Evolutionary conservation across 2,888 invertebrate genomes (phyloP).

Genomic region (Anoplius nigerrimus): DNA sequence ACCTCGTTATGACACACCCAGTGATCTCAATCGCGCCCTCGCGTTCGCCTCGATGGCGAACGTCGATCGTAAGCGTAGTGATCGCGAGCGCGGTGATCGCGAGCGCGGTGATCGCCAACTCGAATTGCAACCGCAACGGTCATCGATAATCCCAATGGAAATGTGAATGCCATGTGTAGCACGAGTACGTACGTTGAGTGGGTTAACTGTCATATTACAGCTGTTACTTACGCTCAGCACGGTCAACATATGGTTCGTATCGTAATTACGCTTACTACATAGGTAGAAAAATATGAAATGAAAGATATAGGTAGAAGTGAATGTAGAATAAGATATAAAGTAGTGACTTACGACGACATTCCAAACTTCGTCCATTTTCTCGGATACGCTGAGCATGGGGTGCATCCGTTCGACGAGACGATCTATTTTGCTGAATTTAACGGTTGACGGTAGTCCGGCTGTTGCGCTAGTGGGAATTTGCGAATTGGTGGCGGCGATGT

Average conservation of each 20-base stretch:
- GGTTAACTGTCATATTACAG: too few species aligned
- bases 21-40: background rate
- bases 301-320: background rate
- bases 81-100: too few species aligned
- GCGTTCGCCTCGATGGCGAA: background rate
- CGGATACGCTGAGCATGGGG: conserved; percentile 89
- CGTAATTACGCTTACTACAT: background rate
- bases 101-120: too few species aligned
- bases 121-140: too few species aligned
- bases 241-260: too few species aligned
- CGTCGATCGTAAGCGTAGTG: background rate
- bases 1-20: background rate
- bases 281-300: background rate
- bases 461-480: conserved; percentile 46
- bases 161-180: too few species aligned
- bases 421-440: conserved; percentile 87
- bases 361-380: conserved; percentile 95
- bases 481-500: conserved; percentile 38
- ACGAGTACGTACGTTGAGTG: too few species aligned
- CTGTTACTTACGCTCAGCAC: too few species aligned
- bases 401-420: conserved; percentile 87
- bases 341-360: conserved; percentile 81
- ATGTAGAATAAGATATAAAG: too few species aligned
- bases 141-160: too few species aligned
- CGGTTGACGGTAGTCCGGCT: too few species aligned